These are phyloP conservation scores for Furcula furcula DNA, from an alignment of 2,888 invertebrate species.

Conservation along the genomic window DNA sequence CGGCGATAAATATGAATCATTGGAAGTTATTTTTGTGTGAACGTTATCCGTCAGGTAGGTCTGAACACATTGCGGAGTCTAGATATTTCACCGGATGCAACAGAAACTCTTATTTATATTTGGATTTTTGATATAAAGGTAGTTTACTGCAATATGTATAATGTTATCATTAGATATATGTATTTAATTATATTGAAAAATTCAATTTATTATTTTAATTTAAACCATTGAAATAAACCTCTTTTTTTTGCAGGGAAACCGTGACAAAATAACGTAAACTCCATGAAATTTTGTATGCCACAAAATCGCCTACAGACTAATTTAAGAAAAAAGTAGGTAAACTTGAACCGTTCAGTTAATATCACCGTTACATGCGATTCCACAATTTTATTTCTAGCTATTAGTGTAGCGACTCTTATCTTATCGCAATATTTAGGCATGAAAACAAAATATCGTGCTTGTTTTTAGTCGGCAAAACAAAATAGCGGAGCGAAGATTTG, in stretches of 20 bases:
- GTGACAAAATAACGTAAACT: slow-evolving; percentile 3
- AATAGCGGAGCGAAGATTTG: slow-evolving; percentile 42
- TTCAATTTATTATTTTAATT: too few relatives aligned
- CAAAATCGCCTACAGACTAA: slow-evolving; percentile 52
- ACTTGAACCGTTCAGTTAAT: slow-evolving; percentile 71
- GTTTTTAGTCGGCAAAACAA: slow-evolving; percentile 48
- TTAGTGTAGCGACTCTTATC: slow-evolving; percentile 67
- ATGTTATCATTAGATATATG: too few relatives aligned
- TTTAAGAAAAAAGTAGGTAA: slow-evolving; percentile 65
- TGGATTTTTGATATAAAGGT: too few relatives aligned
- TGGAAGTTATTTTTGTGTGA: slow-evolving; percentile 2
- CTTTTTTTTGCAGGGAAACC: neutral
- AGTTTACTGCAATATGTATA: neutral
- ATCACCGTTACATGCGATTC: slow-evolving; percentile 76
- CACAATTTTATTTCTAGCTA: slow-evolving; percentile 75
- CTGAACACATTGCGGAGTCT: slow-evolving; percentile 14
- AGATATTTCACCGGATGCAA: slow-evolving; percentile 23
- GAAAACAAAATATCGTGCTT: slow-evolving; percentile 64
- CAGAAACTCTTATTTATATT: slow-evolving; percentile 10
- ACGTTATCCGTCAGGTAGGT: slow-evolving; percentile 10
- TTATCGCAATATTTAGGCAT: slow-evolving; percentile 71
- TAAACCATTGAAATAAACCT: too few relatives aligned
- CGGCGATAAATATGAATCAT: slow-evolving; percentile 2
- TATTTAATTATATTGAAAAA: too few relatives aligned
- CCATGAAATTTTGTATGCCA: slow-evolving; percentile 41